Base-by-base conservation (phyloP, 2,888 invertebrate species). In the Toxonevra muliebris region DNA sequence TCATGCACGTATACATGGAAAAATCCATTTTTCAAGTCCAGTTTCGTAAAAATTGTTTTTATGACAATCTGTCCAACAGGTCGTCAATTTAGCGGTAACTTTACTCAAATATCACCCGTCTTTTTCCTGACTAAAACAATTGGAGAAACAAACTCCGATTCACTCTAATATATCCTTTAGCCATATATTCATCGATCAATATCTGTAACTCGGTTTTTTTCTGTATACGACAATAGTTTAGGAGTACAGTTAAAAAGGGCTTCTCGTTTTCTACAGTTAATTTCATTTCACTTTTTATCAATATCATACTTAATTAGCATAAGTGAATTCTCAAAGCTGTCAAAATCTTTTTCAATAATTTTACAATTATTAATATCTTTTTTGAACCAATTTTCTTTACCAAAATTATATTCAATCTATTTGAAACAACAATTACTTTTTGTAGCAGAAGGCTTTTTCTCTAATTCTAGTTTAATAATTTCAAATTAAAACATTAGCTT, bases 181-280 rank as follows among this genome's bases (percentile, higher is more conserved):
- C 40, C 7, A 67, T 20, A 41, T 58, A 67, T 15, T 67, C 67
- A 20, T 67, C 62, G 13, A 67, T 13, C 11, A 61, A 17, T 11
- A 10, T 52, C 19, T 61, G 52, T 13, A 66, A 57, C 15, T 68
- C 59, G 3, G 12, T n/a, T 54, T 30, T 20, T 66, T 17, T 69
- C 69, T n/a, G 57, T 11, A 59, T 59, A 65, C 5, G 61, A 65
- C 5, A 69, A 20, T 10, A 65, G 40, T n/a, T 65, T 64, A n/a
- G 67, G 70, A 1, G 61, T 13, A 61, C 53, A 65, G 42, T 41
- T 68, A 55, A 70, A 68, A 12, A n/a, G n/a, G 63, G 55, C 11
- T 40, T 65, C 1, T 40, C 13, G 5, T 57, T 43, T 10, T 61
- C 48, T 10, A 69, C 57, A 13, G 42, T 60, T 41, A 68, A 60